Evolutionary conservation across 2,797 vertebrate species (phyloP).

Genomic region (Chaetophractus vellerosus): DNA sequence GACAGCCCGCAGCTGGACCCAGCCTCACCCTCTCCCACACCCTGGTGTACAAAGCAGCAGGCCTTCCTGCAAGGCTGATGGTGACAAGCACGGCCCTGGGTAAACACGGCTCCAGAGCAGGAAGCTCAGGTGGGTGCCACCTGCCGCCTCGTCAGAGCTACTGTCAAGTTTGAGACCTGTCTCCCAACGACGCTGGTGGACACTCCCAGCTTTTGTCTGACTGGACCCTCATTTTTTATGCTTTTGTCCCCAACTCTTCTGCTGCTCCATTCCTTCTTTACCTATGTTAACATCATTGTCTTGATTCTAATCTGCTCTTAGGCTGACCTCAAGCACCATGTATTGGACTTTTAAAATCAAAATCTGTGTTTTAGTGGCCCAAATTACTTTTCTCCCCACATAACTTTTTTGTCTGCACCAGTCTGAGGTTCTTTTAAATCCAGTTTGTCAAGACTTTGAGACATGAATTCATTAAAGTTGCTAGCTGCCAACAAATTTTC

Average conservation of each 20-base stretch:
- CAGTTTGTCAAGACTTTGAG: constrained; percentile 29
- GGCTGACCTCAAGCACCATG: neutral
- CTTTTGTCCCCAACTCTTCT: neutral
- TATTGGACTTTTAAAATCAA: neutral
- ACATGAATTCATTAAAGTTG: constrained; percentile 64
- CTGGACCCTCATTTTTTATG: neutral
- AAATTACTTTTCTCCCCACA: neutral
- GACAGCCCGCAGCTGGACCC: no score
- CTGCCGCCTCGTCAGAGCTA: neutral
- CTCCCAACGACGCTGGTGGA: neutral
- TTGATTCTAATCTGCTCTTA: neutral
- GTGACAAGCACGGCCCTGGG: no score
- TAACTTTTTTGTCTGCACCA: neutral
- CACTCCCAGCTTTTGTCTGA: neutral
- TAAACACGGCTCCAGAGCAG: no score
- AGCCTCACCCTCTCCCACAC: no score
- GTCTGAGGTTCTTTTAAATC: constrained; percentile 1
- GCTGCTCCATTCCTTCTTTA: neutral
- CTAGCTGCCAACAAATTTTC: neutral
- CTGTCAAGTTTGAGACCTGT: no score
- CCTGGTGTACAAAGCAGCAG: no score
- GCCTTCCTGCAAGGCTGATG: no score
- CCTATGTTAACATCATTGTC: neutral
- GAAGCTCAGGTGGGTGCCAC: neutral
- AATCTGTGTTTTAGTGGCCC: neutral